Evolutionary conservation across 2,888 invertebrate species (phyloP), one percentile per base, ranked within the genome.

Genomic region (Trachelus stipa): DNA sequence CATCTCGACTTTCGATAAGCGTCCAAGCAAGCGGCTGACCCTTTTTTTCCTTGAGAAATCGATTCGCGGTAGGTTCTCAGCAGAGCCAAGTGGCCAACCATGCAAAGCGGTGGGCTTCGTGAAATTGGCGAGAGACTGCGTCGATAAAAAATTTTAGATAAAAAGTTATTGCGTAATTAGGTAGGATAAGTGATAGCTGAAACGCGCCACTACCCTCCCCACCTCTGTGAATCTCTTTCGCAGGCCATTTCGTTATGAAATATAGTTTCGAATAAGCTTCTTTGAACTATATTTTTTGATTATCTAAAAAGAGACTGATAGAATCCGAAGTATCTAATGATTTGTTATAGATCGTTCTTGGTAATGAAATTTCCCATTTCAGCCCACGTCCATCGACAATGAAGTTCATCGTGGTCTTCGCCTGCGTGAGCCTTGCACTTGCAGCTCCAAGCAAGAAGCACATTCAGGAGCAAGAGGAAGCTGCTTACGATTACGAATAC

Each of bases 351-450:
- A 9, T 23, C 23, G 9, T 56, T 56, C 2, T 9, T 23, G 23
- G 56, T 56, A 23, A 23, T 6, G 15, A 34, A 34, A 23, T 74
- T 33, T 69, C 40, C 71, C 73, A 34, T 34, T 71, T 30, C 73
- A 68, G 73, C 73, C 73, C 74, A 30, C 33, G n/a, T 30, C 34
- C 56, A 37, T n/a, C 34, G 37, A 76, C 33, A 73, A 85, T 82
- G 84, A 86, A 83, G 83, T 74, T 84, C 76, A 69, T 85, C 73
- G 74, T 84, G 73, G 76, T 85, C 11, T 68, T 86, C 68, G 81
- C 82, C 15, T 84, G 84, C 74, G 78, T 79, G 77, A 78, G 84
- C 73, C 74, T 85, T 37, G 80, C 81, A 31, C 35, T 83, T 12
- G 83, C 81, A 0, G 76, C 81, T 11, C 84, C 85, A 9, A 37